Evolutionary conservation across 2,113 vertebrate species (phyloP), one percentile per base, ranked within the genome.

Genomic region (Cephalopterus ornatus): DNA sequence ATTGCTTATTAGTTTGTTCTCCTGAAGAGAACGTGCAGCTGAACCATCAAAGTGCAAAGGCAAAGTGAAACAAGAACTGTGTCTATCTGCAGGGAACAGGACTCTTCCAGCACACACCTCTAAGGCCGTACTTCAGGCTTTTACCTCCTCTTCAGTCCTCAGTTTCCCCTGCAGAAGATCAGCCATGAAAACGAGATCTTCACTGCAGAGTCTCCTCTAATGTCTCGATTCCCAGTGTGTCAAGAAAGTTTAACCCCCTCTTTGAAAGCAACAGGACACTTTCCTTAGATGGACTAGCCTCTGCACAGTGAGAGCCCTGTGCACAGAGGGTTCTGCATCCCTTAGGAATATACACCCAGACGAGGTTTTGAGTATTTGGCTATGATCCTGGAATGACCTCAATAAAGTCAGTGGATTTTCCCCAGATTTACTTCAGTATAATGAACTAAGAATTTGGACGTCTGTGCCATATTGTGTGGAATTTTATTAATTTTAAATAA

Each of bases 401-500:
- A 53, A 20, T 1, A 23, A 96, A 84, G 53, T 59, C 23, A 0
- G 49, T 82, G 92, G 88, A 88, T 87, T 95, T 95, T 63, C 61
- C 62, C 16, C 76, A 56, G 84, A 90, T 93, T 96, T 95, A 91
- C 85, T 87, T 66, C 79, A 41, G 35, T 22, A 81, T 80, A 95
- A 96, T 71, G 84, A 93, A 78, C 80, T 88, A 92, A 91, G 84
- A 85, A 84, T 96, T 73, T 85, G 67, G 74, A 84, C 66, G 85
- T 93, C 65, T 89, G 65, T 62, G 89, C 62, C 14, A 2, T 66
- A 93, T 96, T 96, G 89, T 91, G 87, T 76, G 66, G 85, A 93
- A 93, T 96, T 96, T 94, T 85, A 94, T 93, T 97, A 95, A 96
- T 89, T 97, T 97, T 96, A 95, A 97, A 97, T 96, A 95, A 97